These are phyloP conservation scores for Telmatherina bonti DNA, from an alignment of 2,797 vertebrate genomes.

Conservation along the genomic window DNA sequence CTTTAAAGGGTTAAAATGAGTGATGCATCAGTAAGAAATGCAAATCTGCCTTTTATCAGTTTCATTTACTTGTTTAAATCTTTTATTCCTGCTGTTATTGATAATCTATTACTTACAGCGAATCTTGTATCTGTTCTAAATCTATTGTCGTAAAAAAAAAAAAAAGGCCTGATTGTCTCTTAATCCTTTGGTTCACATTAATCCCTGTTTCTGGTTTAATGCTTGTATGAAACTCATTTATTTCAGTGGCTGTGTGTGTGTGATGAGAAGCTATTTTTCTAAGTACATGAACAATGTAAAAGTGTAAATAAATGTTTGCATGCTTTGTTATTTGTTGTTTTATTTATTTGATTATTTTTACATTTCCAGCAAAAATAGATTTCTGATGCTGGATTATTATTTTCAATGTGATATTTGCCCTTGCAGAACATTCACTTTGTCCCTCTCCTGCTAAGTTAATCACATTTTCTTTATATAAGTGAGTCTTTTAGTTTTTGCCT, in stretches of 20 bases:
- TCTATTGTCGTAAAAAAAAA: conserved; percentile 1
- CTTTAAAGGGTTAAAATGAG: too few species aligned
- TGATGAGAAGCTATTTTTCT: conserved; percentile 11
- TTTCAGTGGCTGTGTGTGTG: conserved; percentile 7
- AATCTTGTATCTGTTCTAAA: too few species aligned
- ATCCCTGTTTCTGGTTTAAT: neutral
- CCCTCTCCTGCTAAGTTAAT: conserved; percentile 18
- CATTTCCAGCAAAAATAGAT: too few species aligned
- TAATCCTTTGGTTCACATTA: conserved; percentile 29
- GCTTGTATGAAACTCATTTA: too few species aligned
- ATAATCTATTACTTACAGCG: conserved; percentile 35
- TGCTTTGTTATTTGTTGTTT: too few species aligned
- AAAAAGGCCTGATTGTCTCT: too few species aligned
- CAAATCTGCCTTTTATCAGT: neutral
- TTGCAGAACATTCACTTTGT: conserved; percentile 4
- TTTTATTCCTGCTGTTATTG: neutral
- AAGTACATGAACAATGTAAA: too few species aligned
- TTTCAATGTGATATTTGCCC: too few species aligned
- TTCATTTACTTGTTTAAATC: neutral
- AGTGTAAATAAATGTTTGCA: too few species aligned
- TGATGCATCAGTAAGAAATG: neutral
- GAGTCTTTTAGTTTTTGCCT: conserved; percentile 25
- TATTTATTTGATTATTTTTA: too few species aligned
- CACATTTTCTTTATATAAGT: conserved; percentile 33
- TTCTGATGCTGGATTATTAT: too few species aligned